Evolutionary conservation across 2,797 vertebrate species (phyloP).

Genomic region (Lepus oiostolus): DNA sequence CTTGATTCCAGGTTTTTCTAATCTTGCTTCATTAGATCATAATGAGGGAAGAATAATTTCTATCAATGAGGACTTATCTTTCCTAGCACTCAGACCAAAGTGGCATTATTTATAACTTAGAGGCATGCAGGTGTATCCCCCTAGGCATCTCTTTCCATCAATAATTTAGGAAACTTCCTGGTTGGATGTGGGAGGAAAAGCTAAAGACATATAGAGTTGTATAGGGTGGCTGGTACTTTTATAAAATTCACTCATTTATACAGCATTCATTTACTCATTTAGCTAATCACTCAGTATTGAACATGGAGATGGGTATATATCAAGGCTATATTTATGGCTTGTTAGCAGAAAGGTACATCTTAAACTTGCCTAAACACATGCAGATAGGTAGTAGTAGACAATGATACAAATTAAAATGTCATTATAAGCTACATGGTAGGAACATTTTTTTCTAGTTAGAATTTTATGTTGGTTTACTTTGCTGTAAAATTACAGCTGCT

Average conservation of each 20-base stretch:
- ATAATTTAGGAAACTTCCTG: constrained; percentile 64
- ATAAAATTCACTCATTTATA: constrained; percentile 37
- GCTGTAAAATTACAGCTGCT: not conserved
- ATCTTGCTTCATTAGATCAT: constrained; percentile 73
- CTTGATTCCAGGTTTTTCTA: constrained; percentile 55
- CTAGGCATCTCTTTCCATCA: constrained; percentile 57
- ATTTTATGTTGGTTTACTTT: constrained; percentile 1
- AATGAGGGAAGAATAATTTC: constrained; percentile 66
- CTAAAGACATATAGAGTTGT: constrained; percentile 39
- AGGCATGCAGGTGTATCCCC: constrained; percentile 69
- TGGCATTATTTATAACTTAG: constrained; percentile 73
- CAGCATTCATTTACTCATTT: not conserved
- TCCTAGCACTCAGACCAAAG: constrained; percentile 49
- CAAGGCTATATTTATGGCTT: not conserved
- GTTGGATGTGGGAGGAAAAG: constrained; percentile 17
- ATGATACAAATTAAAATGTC: not conserved
- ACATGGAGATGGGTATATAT: not conserved
- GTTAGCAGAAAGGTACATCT: not conserved
- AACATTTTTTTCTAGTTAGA: not conserved
- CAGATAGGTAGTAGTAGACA: not conserved
- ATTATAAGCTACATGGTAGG: not conserved
- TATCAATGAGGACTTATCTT: constrained; percentile 73
- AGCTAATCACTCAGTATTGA: not conserved
- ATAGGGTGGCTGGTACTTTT: not conserved
- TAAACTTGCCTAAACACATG: not conserved